Percentiles rank a stretch among this genome's conserved stretches.
Conservation (phyloP, 2,888 invertebrate genomes). For the Clusia tigrina region DNA sequence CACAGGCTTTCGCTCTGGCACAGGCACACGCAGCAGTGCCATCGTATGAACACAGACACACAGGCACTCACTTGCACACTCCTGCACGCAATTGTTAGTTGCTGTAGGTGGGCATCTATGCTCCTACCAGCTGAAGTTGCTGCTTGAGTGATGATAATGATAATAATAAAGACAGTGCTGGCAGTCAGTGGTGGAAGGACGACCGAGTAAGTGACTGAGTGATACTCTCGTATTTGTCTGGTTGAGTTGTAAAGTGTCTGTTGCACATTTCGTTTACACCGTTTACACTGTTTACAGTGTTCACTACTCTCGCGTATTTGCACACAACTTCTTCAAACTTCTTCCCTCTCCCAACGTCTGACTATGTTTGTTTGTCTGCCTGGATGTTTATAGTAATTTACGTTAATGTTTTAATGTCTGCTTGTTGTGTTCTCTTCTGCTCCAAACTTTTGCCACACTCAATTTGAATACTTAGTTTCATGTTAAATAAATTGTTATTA, state of each 20-base stretch:
- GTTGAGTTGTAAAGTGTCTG: background rate
- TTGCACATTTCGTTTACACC: background rate
- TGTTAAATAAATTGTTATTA: too few relatives aligned
- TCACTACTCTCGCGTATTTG: too few relatives aligned
- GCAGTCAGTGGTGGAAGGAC: background rate
- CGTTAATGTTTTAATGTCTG: too few relatives aligned
- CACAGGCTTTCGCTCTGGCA: background rate
- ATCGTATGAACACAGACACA: background rate
- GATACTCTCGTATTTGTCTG: background rate
- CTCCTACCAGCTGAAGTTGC: background rate
- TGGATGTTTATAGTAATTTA: too few relatives aligned
- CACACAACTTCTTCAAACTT: too few relatives aligned
- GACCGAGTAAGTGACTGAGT: too few relatives aligned
- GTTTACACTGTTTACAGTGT: too few relatives aligned
- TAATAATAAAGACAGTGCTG: background rate
- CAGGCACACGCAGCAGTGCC: too few relatives aligned
- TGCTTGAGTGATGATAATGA: slow-evolving; percentile 2
- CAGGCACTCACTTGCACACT: background rate
- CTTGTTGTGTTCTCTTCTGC: too few relatives aligned
- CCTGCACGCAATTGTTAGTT: background rate
- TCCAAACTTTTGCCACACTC: too few relatives aligned
- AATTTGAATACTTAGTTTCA: too few relatives aligned
- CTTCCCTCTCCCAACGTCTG: background rate
- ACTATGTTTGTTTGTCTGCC: background rate
- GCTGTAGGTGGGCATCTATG: too few relatives aligned